Evolutionary conservation across 2,888 invertebrate species (phyloP).

Genomic region (Drosophila prolongata): DNA sequence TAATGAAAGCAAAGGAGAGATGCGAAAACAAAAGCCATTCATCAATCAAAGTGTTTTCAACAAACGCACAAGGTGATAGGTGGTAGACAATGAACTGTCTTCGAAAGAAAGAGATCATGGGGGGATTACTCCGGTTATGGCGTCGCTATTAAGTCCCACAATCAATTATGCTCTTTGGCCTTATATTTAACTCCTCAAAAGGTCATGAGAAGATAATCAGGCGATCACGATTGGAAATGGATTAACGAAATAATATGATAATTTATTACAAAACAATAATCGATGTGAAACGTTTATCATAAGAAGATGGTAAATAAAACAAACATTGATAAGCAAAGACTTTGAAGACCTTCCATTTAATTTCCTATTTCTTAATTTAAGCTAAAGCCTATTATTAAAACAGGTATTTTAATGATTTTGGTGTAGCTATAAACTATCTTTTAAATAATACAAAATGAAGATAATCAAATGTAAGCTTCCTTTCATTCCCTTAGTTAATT

Average conservation of each 20-base stretch:
- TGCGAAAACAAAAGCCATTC: conserved; percentile 25
- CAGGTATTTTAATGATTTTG: too few species aligned
- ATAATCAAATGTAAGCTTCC: too few species aligned
- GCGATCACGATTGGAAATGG: conserved; percentile 12
- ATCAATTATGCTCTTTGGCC: conserved; percentile 4
- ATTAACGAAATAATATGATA: conserved; percentile 6
- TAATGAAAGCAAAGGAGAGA: conserved; percentile 14
- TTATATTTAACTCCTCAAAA: not conserved
- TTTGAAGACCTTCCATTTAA: not conserved
- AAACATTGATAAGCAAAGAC: not conserved
- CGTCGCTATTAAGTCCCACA: not conserved
- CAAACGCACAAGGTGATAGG: not conserved
- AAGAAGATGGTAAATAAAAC: not conserved
- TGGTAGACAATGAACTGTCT: not conserved
- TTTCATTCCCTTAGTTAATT: not conserved
- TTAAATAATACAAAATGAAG: too few species aligned
- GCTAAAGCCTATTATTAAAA: not conserved
- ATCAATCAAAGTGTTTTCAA: conserved; percentile 60
- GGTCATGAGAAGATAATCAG: conserved; percentile 12
- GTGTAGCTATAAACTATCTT: not conserved
- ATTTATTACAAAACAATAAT: conserved; percentile 13
- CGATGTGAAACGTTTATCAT: conserved; percentile 5
- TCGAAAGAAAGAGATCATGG: conserved; percentile 1
- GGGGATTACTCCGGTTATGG: conserved; percentile 15
- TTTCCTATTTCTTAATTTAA: conserved; percentile 1